Base-by-base conservation (phyloP, 37 sponge, comb jelly and placozoan species). In the Hormiphora californensis region DNA sequence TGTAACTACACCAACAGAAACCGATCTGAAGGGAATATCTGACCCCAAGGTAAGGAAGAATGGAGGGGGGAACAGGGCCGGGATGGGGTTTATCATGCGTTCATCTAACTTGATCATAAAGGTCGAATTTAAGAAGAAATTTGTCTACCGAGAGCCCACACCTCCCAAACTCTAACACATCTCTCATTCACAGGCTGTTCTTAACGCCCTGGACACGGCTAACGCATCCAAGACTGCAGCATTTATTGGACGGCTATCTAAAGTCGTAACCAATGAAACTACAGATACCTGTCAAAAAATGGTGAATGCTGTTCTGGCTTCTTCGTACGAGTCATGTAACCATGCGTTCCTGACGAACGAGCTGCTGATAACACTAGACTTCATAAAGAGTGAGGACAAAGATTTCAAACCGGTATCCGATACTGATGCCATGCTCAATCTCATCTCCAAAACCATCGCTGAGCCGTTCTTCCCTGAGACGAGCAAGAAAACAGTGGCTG, bases 351-450 rank as follows among this genome's bases (percentile, higher is more conserved):
- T 73, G 8, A 73, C 81, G 25, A 73, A 73, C 81, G 81, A 73
- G 46, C 46, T 73, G 8, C 81, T 73, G 23, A 46, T 73, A n/a
- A 32, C 81, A 4, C 40, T 73, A 46, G 81, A 46, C 5, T 46
- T 73, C n/a, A 73, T 73, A 11, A 73, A 73, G 25, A 73, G 81
- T 46, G 81, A 73, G 38, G 38, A 73, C 17, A 73, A 73, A 46
- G 25, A 73, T 30, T 73, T 73, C 44, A 73, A 73, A 41, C 81
- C 81, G 36, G 35, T 4, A 7, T 73, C 81, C 38, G 81, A 73
- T 40, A 46, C 43, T 22, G 81, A 73, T 4, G 43, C 40, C 46
- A 73, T 73, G 81, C 22, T 73, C 46, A 3, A 46, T n/a, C 44
- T 73, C 39, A 73, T 73, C 46, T 43, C 81, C 17, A 43, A 73